Percentiles rank a stretch among this genome's conserved stretches.
These are phyloP conservation scores for Bradypodion ventrale DNA, from an alignment of 2,797 vertebrate genomes.

Conservation along the genomic window DNA sequence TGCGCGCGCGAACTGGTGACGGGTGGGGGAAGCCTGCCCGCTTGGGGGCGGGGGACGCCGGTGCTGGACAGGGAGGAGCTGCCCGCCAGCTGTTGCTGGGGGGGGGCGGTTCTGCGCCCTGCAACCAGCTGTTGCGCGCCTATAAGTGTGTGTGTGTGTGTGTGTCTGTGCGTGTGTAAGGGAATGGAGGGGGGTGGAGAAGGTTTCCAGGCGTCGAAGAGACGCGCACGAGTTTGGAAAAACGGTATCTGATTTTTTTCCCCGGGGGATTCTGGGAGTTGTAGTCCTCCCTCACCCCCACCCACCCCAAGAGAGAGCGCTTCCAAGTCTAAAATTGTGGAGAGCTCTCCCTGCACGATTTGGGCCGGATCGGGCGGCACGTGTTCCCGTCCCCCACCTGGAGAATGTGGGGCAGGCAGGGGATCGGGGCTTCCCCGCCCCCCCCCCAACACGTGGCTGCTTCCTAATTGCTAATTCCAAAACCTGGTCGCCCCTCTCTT, in stretches of 20 bases:
- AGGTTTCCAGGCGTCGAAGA: too few species aligned
- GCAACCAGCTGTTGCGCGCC: slow-evolving; percentile 30
- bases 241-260: too few species aligned
- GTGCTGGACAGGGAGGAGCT: too few species aligned
- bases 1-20: not conserved
- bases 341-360: not conserved
- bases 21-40: not conserved
- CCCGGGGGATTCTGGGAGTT: too few species aligned
- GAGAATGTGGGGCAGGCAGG: slow-evolving; percentile 34
- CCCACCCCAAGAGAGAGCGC: too few species aligned
- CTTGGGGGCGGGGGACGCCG: not conserved
- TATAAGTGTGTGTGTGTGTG: not conserved
- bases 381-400: not conserved
- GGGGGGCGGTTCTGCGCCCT: not conserved
- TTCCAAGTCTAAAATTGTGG: not conserved
- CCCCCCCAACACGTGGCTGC: slow-evolving; percentile 25
- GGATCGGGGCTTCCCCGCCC: slow-evolving; percentile 39
- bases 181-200: too few species aligned
- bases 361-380: not conserved
- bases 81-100: not conserved
- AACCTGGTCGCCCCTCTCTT: slow-evolving; percentile 16
- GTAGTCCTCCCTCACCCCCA: too few species aligned
- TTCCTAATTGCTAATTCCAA: slow-evolving; percentile 39
- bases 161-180: too few species aligned
- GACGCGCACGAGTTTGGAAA: too few species aligned